Conservation (phyloP, 1,140 invertebrate species). For the Drosophila parabipectinata region DNA sequence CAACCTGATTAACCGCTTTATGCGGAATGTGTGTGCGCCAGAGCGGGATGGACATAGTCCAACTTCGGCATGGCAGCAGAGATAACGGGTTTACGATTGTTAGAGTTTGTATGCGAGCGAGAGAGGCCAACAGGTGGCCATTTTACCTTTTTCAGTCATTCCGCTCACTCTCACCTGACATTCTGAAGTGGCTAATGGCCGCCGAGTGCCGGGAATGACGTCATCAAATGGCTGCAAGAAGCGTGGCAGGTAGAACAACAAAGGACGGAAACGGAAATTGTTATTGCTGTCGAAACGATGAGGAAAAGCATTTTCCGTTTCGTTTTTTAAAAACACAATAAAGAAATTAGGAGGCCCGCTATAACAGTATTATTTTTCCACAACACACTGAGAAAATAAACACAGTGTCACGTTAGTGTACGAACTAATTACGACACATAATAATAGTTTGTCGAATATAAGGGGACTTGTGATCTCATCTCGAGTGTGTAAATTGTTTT, state of each 20-base stretch:
- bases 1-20: conserved; percentile 46
- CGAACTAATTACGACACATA: conserved; percentile 67
- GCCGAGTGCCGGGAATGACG: conserved; percentile 26
- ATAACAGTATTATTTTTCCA: conserved; percentile 64
- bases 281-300: conserved; percentile 50
- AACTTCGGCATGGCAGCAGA: conserved; percentile 50
- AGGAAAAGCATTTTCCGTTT: conserved; percentile 57
- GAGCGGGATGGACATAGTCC: conserved; percentile 31
- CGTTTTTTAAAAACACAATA: conserved; percentile 54
- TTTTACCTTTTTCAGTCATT: conserved; percentile 24
- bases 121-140: conserved; percentile 67
- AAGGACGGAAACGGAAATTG: conserved; percentile 77
- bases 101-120: conserved; percentile 5
- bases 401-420: conserved; percentile 74
- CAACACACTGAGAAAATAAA: conserved; percentile 69
- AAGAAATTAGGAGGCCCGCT: conserved; percentile 60
- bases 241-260: conserved; percentile 69
- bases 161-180: conserved; percentile 23
- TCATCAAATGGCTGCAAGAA: conserved; percentile 32
- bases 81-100: conserved; percentile 63
- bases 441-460: conserved; percentile 33
- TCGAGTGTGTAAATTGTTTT: conserved; percentile 67
- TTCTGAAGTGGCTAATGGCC: conserved; percentile 44
- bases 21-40: conserved; percentile 1
- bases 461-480: conserved; percentile 62